phyloP scores from a whole-genome alignment of 2,888 invertebrate genomes.

The Tenthredo distinguenda region DNA sequence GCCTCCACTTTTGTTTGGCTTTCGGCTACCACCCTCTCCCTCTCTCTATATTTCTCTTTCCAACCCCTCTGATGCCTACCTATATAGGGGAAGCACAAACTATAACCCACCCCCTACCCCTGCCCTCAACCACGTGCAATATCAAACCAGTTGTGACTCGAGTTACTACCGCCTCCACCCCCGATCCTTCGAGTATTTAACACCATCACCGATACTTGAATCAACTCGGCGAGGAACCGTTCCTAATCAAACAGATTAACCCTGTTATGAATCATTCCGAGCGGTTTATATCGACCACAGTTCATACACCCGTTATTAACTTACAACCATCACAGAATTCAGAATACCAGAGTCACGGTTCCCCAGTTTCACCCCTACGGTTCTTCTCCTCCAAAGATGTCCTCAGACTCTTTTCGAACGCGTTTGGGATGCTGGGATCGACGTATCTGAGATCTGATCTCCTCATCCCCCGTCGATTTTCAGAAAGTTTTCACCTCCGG shows the following conservation, averaged over 20 bases:
- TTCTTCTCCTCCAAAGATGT: too few species aligned
- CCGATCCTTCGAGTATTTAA: conserved; percentile 26
- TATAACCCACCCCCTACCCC: neutral
- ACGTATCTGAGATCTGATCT: too few species aligned
- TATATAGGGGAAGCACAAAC: conserved; percentile 6
- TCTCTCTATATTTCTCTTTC: neutral
- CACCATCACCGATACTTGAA: conserved; percentile 6
- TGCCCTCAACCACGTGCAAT: neutral
- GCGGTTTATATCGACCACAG: neutral
- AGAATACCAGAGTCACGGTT: too few species aligned
- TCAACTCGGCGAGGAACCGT: conserved; percentile 26
- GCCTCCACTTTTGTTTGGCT: conserved; percentile 57
- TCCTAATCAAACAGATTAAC: conserved; percentile 35
- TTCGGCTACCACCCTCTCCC: conserved; percentile 33
- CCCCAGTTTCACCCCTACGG: too few species aligned
- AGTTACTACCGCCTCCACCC: neutral
- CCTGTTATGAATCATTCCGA: conserved; percentile 1
- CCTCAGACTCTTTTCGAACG: too few species aligned
- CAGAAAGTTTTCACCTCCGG: too few species aligned
- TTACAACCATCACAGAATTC: too few species aligned
- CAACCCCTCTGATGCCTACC: neutral
- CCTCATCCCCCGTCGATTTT: too few species aligned
- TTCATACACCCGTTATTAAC: neutral
- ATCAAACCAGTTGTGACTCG: neutral
- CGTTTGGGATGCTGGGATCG: too few species aligned